Base-by-base conservation (phyloP, 2,888 invertebrate genomes). In the Synergus gifuensis region DNA sequence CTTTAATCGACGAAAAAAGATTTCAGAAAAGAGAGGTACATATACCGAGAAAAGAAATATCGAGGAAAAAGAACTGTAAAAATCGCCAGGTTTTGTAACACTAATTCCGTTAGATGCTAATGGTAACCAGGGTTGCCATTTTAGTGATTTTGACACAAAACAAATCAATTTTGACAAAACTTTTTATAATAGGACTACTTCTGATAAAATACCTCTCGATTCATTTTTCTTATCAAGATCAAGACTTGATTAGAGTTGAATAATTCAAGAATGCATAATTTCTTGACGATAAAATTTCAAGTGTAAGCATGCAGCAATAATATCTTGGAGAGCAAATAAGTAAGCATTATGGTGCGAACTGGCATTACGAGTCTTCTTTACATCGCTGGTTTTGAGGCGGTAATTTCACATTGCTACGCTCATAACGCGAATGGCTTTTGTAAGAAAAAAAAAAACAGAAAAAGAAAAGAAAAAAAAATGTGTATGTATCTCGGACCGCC, bases 301-400 rank as follows among this genome's bases (percentile, higher is more conserved):
- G 49, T 49, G 16, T 36, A 40, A 64, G 46, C 16, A 11, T 5
- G 5, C 36, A n/a, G 22, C 67, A 49, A 36, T 73, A 73, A 49
- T 73, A 73, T 73, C 73, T 36, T 73, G n/a, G 36, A 36, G 49
- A 73, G 36, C 73, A 73, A 73, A 54, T 36, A 73, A 73, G 69
- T 54, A 73, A 36, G 54, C 73, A 73, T 73, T 73, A 73, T 73
- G 73, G 54, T 54, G 49, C 9, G n/a, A 36, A 28, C 36, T 49
- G 36, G n/a, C 54, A 73, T 54, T 73, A 73, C 28, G n/a, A 66
- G 66, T 42, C 36, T 63, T 40, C 28, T 36, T 63, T 63, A n/a
- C 54, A 9, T n/a, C n/a, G n/a, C 36, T 63, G 66, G 11, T 40
- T 66, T 66, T 66, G 42, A 66, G 49, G 49, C 73, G 49, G 73